phyloP scores from a whole-genome alignment of 2,113 vertebrate genomes.

The Sigmodon hispidus region DNA sequence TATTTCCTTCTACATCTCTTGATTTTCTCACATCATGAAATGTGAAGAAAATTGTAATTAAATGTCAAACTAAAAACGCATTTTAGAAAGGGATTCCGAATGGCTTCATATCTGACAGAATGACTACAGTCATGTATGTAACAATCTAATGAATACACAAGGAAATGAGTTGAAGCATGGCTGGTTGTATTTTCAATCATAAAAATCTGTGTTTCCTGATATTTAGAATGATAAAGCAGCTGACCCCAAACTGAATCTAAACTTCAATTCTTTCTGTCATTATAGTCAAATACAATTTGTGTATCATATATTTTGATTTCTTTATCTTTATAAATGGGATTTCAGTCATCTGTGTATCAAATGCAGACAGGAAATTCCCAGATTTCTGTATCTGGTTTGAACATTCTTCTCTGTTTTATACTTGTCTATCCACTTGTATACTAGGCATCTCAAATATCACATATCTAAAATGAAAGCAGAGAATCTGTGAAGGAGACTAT shows the following conservation, averaged over 20 bases:
- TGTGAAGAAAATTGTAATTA: slow-evolving; percentile 53
- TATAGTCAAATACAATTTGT: background rate
- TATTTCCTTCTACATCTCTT: background rate
- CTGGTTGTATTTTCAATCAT: background rate
- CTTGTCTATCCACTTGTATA: background rate
- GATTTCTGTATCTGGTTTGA: background rate
- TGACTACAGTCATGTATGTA: background rate
- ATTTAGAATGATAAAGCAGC: slow-evolving; percentile 24
- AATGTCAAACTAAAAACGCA: slow-evolving; percentile 36
- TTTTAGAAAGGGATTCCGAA: slow-evolving; percentile 29
- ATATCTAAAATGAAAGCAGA: background rate
- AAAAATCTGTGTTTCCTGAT: slow-evolving; percentile 17
- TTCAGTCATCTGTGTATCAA: background rate
- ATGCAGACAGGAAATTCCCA: background rate
- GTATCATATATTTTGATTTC: background rate
- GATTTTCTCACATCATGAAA: slow-evolving; percentile 38
- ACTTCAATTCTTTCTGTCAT: slow-evolving; percentile 14
- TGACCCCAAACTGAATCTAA: background rate
- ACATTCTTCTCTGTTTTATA: background rate
- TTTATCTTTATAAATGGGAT: slow-evolving; percentile 9
- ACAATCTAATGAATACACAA: background rate
- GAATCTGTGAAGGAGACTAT: no score
- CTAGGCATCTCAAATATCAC: background rate
- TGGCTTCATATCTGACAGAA: background rate
- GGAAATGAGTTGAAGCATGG: slow-evolving; percentile 19